These are phyloP conservation scores for Pithys albifrons DNA, from an alignment of 2,113 vertebrate genomes.

Conservation along the genomic window DNA sequence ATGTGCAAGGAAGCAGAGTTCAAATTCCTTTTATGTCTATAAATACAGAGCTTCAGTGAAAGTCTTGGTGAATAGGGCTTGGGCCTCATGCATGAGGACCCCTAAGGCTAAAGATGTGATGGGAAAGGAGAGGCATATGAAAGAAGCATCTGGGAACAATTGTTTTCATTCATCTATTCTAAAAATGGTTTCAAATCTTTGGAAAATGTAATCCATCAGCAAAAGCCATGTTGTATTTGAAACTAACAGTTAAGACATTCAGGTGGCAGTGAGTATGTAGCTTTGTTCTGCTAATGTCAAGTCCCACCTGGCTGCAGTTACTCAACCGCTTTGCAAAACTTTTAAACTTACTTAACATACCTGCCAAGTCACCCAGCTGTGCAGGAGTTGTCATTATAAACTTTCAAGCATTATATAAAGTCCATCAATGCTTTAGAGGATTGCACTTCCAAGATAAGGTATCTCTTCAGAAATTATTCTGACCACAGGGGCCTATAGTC, in stretches of 20 bases:
- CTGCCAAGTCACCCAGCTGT: neutral
- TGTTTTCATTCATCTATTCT: neutral
- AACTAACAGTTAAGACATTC: neutral
- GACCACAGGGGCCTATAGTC: neutral
- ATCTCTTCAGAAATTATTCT: neutral
- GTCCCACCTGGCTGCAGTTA: neutral
- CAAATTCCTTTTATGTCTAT: neutral
- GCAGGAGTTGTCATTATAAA: neutral
- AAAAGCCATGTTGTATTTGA: neutral
- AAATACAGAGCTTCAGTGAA: neutral
- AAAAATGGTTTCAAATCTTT: neutral
- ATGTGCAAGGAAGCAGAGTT: neutral
- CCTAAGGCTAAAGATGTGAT: neutral
- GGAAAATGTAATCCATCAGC: neutral
- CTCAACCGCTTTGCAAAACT: neutral
- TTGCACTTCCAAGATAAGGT: neutral
- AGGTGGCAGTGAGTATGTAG: neutral
- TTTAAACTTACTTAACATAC: neutral
- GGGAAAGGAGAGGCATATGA: neutral
- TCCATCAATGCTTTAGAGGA: neutral
- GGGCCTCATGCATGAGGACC: neutral
- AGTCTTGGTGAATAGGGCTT: neutral
- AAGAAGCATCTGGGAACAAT: neutral
- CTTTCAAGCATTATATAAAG: neutral
- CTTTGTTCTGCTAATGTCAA: neutral